Evolutionary conservation across 1,140 invertebrate genomes (phyloP).

Genomic region (Idris sp.): DNA sequence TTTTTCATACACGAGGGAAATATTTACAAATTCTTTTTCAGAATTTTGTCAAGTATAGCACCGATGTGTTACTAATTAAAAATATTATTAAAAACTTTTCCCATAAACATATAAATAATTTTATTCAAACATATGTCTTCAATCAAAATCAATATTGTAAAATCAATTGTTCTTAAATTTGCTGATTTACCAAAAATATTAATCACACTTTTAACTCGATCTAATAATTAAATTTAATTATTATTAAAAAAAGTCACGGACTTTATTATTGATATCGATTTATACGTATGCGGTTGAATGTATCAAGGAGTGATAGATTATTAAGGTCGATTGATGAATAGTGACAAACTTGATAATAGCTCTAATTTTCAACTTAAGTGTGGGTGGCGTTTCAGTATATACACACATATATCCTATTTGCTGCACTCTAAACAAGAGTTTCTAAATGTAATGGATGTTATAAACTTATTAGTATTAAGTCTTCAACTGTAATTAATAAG

Average conservation of each 20-base stretch:
- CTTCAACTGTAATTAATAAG: not conserved
- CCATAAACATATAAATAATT: too few relatives aligned
- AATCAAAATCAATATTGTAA: too few relatives aligned
- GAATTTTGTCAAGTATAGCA: too few relatives aligned
- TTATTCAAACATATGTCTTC: too few relatives aligned
- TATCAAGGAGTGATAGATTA: conserved; percentile 71
- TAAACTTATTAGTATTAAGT: conserved; percentile 3
- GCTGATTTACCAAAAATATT: too few relatives aligned
- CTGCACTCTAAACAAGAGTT: conserved; percentile 18
- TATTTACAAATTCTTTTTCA: too few relatives aligned
- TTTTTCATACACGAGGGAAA: too few relatives aligned
- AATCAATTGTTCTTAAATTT: too few relatives aligned
- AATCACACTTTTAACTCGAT: too few relatives aligned
- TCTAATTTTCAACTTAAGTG: conserved; percentile 65
- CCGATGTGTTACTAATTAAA: too few relatives aligned
- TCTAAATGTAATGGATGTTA: conserved; percentile 10
- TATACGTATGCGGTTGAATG: conserved; percentile 40
- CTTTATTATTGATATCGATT: conserved; percentile 43
- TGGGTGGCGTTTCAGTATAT: conserved; percentile 54
- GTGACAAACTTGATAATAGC: conserved; percentile 67
- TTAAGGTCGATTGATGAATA: conserved; percentile 73
- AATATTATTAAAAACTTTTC: too few relatives aligned
- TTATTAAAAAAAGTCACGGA: conserved; percentile 51
- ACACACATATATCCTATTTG: conserved; percentile 26
- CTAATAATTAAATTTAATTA: conserved; percentile 30